Evolutionary conservation across 2,888 invertebrate genomes (phyloP), one percentile per base, ranked within the genome.

Genomic region (Noctua janthina): DNA sequence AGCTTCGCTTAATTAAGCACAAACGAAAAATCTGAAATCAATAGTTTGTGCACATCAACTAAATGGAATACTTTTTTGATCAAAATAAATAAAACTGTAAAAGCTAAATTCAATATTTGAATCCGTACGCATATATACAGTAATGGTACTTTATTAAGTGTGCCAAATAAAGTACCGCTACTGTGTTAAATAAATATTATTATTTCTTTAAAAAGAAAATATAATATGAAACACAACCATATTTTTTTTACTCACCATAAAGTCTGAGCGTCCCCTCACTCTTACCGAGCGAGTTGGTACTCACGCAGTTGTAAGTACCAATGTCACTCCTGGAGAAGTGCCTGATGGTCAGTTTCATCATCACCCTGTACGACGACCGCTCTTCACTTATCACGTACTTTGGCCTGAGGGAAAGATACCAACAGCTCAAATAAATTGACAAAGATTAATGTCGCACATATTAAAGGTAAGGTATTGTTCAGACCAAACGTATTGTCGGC

Each of bases 221-320:
- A 49, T 15, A 49, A 49, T 4, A 15, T 43, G 43, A 49, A 49
- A 15, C 5, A 3, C 49, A 51, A 23, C 10, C 11, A n/a, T 11
- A 11, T 59, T 35, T 68, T 67, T 68, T n/a, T 3, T 1, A 89
- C 94, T 94, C 87, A 97, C 96, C 96, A 89, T 98, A 98, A 73
- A 98, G 97, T 91, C 98, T 96, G 72, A 98, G 97, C 1, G 98
- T 98, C 64, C 98, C 98, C 93, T 98, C 98, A 35, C 98, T 98
- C 91, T 97, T 98, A 82, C 98, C 98, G 73, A 98, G 96, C 2
- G 98, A 98, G 95, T 98, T 98, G 77, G 98, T 98, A 81, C 98
- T 98, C 78, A 98, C 98, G 91, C 98, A 98, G 94, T 98, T 98
- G 96, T 98, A 98, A 54, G 98, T 98, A 64, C 98, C 98, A 88